Conservation (phyloP, 2,113 vertebrate species). For the Sus scrofa region T2T-Sscrofa CM000822.6:70621501-70622000, state of each 20-base stretch:
- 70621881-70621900: no score
- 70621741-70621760: no score
- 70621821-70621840: background rate
- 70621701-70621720: no score
- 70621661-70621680: background rate
- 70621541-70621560: no score
- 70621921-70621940: fast-evolving
- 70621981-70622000: background rate
- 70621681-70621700: background rate
- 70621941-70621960: background rate
- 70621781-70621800: background rate
- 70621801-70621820: conserved; percentile 26
- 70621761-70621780: no score
- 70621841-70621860: fast-evolving
- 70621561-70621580: no score
- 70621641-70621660: background rate
- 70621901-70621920: no score
- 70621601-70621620: background rate
- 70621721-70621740: no score
- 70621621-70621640: background rate
- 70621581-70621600: no score
- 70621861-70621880: background rate
- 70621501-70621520: no score
- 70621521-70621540: no score
- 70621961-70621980: background rate